These are phyloP conservation scores for Condylostylus longicornis DNA, from an alignment of 1,140 invertebrate species.

Conservation along the genomic window DNA sequence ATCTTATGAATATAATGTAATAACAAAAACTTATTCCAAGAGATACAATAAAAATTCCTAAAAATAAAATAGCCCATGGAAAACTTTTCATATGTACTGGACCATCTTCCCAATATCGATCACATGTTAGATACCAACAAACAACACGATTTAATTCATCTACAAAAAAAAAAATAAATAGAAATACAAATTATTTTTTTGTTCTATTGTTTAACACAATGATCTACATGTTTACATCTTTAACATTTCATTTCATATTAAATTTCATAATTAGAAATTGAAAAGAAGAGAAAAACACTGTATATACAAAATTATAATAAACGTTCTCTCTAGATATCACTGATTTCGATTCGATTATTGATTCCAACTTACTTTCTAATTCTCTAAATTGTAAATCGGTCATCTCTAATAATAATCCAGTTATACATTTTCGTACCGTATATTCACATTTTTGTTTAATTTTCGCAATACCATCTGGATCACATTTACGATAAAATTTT, in stretches of 20 bases:
- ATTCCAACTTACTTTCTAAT: slow-evolving; percentile 61
- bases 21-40: slow-evolving; percentile 72
- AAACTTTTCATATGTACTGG: slow-evolving; percentile 56
- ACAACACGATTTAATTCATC: slow-evolving; percentile 73
- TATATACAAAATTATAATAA: no score
- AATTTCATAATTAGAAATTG: no score
- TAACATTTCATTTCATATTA: no score
- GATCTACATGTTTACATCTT: no score
- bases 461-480: slow-evolving; percentile 61
- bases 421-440: slow-evolving; percentile 50
- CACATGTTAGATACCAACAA: slow-evolving; percentile 83
- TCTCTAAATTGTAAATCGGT: slow-evolving; percentile 70
- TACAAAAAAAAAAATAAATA: slow-evolving; percentile 32
- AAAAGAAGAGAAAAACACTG: no score
- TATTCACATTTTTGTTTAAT: slow-evolving; percentile 54
- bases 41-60: slow-evolving; percentile 59
- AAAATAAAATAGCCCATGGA: slow-evolving; percentile 60
- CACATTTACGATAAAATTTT: no score
- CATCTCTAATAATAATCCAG: slow-evolving; percentile 58
- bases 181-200: no score
- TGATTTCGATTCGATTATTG: no score
- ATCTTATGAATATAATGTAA: slow-evolving; percentile 78
- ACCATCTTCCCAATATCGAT: slow-evolving; percentile 78
- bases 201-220: no score
- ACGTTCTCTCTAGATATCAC: no score